Evolutionary conservation across 2,888 invertebrate species (phyloP).

Genomic region (Zele albiditarsus): DNA sequence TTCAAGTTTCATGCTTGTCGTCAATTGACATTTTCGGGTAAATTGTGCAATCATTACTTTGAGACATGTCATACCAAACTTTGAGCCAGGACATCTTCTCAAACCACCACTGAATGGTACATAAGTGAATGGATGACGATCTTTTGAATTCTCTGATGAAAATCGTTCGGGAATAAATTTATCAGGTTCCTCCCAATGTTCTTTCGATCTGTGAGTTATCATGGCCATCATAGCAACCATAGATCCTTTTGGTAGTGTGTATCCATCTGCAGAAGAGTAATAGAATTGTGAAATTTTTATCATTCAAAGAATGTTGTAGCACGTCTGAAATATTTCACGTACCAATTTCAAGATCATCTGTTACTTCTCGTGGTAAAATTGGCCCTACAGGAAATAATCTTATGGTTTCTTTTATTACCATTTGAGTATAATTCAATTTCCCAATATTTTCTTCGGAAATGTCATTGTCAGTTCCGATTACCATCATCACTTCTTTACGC

Average conservation of each 20-base stretch:
- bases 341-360: slow-evolving; percentile 17
- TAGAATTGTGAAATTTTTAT: neutral
- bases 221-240: slow-evolving; percentile 50
- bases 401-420: slow-evolving; percentile 2
- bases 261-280: slow-evolving; percentile 44
- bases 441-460: neutral
- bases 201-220: slow-evolving; percentile 51
- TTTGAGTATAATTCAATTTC: slow-evolving; percentile 5
- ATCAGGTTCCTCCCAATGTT: slow-evolving; percentile 55
- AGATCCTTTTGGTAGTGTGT: slow-evolving; percentile 54
- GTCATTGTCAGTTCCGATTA: neutral
- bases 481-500: neutral
- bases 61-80: slow-evolving; percentile 53
- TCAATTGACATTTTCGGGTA: slow-evolving; percentile 48
- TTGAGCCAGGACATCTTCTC: slow-evolving; percentile 50
- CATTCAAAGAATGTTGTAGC: neutral
- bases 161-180: slow-evolving; percentile 57
- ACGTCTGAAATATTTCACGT: neutral
- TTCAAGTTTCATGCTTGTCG: slow-evolving; percentile 40
- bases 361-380: slow-evolving; percentile 5
- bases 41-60: slow-evolving; percentile 55
- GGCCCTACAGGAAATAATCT: slow-evolving; percentile 27
- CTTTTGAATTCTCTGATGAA: slow-evolving; percentile 51
- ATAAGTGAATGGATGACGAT: slow-evolving; percentile 54
- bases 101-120: slow-evolving; percentile 53